These are phyloP conservation scores for Anhinga anhinga DNA, from an alignment of 2,113 vertebrate genomes.

Conservation along the genomic window DNA sequence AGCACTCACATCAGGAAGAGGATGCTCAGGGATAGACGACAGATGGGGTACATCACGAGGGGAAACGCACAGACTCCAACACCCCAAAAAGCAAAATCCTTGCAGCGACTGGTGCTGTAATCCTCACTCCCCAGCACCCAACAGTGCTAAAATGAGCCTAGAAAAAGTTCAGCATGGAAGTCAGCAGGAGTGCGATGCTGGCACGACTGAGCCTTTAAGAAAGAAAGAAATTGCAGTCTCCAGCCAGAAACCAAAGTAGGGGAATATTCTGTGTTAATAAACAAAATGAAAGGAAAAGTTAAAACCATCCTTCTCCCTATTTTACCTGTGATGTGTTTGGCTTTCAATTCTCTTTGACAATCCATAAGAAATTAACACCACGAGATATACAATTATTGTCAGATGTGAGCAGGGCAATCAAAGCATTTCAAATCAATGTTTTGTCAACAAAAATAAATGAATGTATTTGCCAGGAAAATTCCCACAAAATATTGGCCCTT, in stretches of 20 bases:
- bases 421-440: slow-evolving; percentile 37
- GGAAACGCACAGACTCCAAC: background rate
- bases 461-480: slow-evolving; percentile 21
- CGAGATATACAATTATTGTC: slow-evolving; percentile 30
- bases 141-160: background rate
- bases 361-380: slow-evolving; percentile 16
- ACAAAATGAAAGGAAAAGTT: slow-evolving; percentile 45
- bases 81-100: background rate
- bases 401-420: slow-evolving; percentile 18
- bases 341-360: slow-evolving; percentile 47
- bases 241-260: slow-evolving; percentile 23
- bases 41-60: background rate
- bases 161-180: background rate
- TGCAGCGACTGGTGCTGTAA: background rate
- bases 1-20: background rate
- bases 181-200: background rate
- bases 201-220: background rate
- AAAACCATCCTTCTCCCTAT: background rate
- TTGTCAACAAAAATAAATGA: slow-evolving; percentile 46
- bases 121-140: background rate
- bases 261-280: slow-evolving; percentile 18
- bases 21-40: background rate
- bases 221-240: slow-evolving; percentile 22
- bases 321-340: slow-evolving; percentile 20
- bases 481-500: slow-evolving; percentile 14